Percentiles rank a stretch among this genome's conserved stretches.
phyloP scores from a whole-genome alignment of 35 echinoderm and acorn worm species.

The Amphiura filiformis region DNA sequence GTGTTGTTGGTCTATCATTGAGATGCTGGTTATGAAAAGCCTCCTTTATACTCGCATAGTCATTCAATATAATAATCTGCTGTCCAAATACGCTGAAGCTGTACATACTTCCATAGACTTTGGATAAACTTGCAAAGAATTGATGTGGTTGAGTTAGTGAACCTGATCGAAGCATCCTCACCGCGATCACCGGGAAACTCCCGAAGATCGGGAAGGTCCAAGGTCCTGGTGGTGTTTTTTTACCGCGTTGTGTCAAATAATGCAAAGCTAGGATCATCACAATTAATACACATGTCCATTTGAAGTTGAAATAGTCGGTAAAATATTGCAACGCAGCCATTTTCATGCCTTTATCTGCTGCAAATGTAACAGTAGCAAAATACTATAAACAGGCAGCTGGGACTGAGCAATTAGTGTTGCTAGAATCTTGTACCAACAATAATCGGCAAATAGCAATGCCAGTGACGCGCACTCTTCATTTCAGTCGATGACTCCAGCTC shows the following conservation, averaged over 20 bases:
- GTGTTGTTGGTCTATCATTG: neutral
- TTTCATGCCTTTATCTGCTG: neutral
- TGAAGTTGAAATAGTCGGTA: neutral
- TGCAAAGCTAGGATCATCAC: neutral
- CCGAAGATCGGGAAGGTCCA: neutral
- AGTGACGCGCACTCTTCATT: no score
- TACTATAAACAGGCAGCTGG: no score
- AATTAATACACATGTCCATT: neutral
- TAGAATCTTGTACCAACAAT: no score
- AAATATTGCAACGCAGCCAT: neutral
- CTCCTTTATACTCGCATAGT: neutral
- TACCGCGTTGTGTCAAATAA: neutral
- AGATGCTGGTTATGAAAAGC: neutral
- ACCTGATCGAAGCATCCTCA: neutral
- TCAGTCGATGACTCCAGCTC: no score
- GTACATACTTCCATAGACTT: neutral
- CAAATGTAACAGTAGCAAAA: neutral
- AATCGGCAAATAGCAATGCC: no score
- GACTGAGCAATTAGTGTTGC: no score
- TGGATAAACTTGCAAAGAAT: neutral
- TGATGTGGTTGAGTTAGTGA: neutral
- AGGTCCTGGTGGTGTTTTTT: neutral
- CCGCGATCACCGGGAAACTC: neutral
- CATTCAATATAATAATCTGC: neutral
- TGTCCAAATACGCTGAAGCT: neutral